A percentile compares a stretch with the other conserved stretches of the same genome.
Evolutionary conservation across 92 coral and sea anemone species (phyloP).

Genomic region (Epizoanthus illoricatus): DNA sequence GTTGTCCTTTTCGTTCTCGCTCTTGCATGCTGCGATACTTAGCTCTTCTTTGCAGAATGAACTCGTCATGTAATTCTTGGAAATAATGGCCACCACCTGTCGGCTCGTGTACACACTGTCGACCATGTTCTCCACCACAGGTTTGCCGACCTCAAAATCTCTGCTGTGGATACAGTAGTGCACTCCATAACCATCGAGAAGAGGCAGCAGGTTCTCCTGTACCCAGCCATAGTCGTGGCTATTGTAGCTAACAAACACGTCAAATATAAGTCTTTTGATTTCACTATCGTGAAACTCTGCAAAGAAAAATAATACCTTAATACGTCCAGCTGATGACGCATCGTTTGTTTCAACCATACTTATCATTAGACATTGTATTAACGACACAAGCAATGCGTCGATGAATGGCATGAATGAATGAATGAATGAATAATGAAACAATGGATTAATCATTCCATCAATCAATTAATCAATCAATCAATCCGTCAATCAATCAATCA

Average conservation of each 20-base stretch:
- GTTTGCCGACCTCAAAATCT: conserved; percentile 37
- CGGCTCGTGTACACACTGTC: conserved; percentile 31
- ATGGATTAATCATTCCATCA: no score
- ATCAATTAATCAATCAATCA: no score
- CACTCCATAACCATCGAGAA: conserved; percentile 16
- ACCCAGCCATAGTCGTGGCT: conserved; percentile 33
- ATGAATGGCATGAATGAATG: no score
- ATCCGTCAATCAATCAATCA: no score
- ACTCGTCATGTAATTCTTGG: conserved; percentile 31
- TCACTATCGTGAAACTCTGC: background rate
- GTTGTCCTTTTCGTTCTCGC: conserved; percentile 2
- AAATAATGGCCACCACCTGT: conserved; percentile 19
- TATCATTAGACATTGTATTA: no score
- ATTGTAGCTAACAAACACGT: conserved; percentile 33
- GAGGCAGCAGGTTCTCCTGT: conserved; percentile 15
- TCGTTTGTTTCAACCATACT: no score
- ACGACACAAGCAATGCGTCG: no score
- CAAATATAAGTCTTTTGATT: background rate
- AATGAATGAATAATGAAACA: no score
- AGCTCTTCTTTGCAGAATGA: conserved; percentile 38
- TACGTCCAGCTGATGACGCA: no score
- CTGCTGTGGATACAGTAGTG: conserved; percentile 36
- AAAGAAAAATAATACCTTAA: background rate
- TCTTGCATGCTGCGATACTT: conserved; percentile 19
- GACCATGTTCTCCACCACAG: conserved; percentile 29